Conservation (phyloP, 2,888 invertebrate species). For the Globia sparganii region DNA sequence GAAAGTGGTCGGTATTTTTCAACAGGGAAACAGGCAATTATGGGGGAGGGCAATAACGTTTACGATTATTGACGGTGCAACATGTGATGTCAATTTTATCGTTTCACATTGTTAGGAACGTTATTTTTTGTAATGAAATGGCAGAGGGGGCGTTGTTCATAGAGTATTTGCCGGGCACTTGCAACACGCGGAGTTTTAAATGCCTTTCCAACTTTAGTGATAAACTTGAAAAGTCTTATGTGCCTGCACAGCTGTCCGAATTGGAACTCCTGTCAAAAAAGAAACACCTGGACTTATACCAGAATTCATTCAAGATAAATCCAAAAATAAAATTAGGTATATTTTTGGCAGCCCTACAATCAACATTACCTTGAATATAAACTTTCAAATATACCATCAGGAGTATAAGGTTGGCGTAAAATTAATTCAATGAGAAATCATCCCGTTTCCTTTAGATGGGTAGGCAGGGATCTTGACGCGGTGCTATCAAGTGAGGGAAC, state of each 20-base stretch:
- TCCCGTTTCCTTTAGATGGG: conserved; percentile 22
- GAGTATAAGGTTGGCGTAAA: conserved; percentile 43
- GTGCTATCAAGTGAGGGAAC: conserved; percentile 2
- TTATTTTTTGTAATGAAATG: neutral
- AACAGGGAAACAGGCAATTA: conserved; percentile 1
- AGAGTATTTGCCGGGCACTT: too few species aligned
- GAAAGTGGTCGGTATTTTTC: neutral
- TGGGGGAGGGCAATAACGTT: neutral
- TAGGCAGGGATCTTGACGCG: conserved; percentile 16
- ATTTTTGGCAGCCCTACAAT: conserved; percentile 52
- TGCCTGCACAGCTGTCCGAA: too few species aligned
- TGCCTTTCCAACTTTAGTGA: neutral
- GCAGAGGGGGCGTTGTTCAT: neutral
- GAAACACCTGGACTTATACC: too few species aligned
- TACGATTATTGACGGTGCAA: neutral
- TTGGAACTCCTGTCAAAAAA: too few species aligned
- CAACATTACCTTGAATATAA: conserved; percentile 53
- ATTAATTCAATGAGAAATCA: conserved; percentile 52
- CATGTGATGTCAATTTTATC: neutral
- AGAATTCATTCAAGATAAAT: too few species aligned
- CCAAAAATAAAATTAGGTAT: too few species aligned
- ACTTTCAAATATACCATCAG: conserved; percentile 57
- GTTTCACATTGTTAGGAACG: neutral
- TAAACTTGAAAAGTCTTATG: neutral
- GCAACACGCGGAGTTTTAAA: neutral